Evolutionary conservation across 2,113 vertebrate species (phyloP).

Genomic region (Esox niger): DNA sequence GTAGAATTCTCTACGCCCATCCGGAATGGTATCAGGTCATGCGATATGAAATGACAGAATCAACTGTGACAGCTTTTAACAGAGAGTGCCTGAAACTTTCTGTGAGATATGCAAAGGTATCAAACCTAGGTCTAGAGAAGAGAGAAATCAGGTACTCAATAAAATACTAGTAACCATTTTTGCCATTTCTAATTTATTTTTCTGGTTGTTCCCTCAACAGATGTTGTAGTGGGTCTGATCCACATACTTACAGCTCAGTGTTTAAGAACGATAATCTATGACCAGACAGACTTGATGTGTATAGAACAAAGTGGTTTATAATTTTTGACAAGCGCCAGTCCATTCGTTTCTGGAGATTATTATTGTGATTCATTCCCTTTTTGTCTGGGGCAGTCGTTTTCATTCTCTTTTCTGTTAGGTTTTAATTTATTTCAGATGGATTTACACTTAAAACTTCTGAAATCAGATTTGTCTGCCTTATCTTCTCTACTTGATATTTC

Average conservation of each 20-base stretch:
- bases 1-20: slow-evolving; percentile 69
- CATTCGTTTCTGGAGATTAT: slow-evolving; percentile 58
- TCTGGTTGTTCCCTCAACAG: slow-evolving; percentile 47
- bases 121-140: slow-evolving; percentile 54
- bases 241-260: slow-evolving; percentile 46
- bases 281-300: neutral
- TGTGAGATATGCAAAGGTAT: slow-evolving; percentile 73
- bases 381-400: slow-evolving; percentile 28
- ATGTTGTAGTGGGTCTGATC: slow-evolving; percentile 47
- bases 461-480: slow-evolving; percentile 54
- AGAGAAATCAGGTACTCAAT: slow-evolving; percentile 77
- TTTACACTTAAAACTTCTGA: slow-evolving; percentile 52
- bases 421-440: slow-evolving; percentile 74
- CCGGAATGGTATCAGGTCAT: slow-evolving; percentile 64
- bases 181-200: slow-evolving; percentile 74
- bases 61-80: slow-evolving; percentile 66
- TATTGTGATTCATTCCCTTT: slow-evolving; percentile 45
- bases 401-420: slow-evolving; percentile 56
- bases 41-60: slow-evolving; percentile 57
- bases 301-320: slow-evolving; percentile 43
- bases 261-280: slow-evolving; percentile 39
- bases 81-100: slow-evolving; percentile 59
- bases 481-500: slow-evolving; percentile 43
- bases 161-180: slow-evolving; percentile 64
- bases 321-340: slow-evolving; percentile 53